Percentiles rank a stretch among this genome's conserved stretches.
These are phyloP conservation scores for Palythoa grandiflora DNA, from an alignment of 92 coral and sea anemone genomes.

Conservation along the genomic window DNA sequence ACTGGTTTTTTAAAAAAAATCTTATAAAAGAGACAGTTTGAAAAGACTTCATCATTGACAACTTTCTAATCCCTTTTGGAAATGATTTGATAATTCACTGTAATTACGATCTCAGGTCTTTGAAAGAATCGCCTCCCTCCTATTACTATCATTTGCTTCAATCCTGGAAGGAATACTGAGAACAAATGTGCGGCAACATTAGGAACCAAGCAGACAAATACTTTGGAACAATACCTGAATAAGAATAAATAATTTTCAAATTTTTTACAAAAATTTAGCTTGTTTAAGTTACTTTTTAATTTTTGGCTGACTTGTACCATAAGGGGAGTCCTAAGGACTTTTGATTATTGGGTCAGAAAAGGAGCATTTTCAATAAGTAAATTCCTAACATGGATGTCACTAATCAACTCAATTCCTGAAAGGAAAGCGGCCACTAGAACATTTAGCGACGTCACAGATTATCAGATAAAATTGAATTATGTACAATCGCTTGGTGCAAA, in stretches of 20 bases:
- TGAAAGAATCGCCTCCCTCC: too few relatives aligned
- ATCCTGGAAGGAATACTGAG: too few relatives aligned
- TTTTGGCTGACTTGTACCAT: too few relatives aligned
- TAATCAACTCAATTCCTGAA: conserved; percentile 17
- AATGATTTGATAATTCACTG: too few relatives aligned
- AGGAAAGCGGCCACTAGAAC: not conserved
- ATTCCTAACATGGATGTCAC: conserved; percentile 26
- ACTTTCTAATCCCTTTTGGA: too few relatives aligned
- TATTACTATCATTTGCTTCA: too few relatives aligned
- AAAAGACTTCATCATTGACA: too few relatives aligned
- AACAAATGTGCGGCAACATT: not conserved
- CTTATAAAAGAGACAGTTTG: too few relatives aligned
- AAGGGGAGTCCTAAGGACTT: too few relatives aligned
- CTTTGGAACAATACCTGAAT: conserved; percentile 7
- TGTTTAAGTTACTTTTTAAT: conserved; percentile 8
- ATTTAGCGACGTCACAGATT: conserved; percentile 9
- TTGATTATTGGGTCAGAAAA: conserved; percentile 33
- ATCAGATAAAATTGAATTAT: conserved; percentile 4
- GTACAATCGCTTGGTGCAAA: not conserved
- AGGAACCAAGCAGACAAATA: conserved; percentile 20
- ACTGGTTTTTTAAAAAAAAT: too few relatives aligned
- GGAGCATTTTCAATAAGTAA: conserved; percentile 17
- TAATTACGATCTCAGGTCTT: too few relatives aligned
- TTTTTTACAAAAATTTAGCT: conserved; percentile 13
- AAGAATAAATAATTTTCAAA: conserved; percentile 4